These are phyloP conservation scores for Lepisosteus oculatus DNA, from an alignment of 2,113 vertebrate genomes.

Conservation along the genomic window DNA sequence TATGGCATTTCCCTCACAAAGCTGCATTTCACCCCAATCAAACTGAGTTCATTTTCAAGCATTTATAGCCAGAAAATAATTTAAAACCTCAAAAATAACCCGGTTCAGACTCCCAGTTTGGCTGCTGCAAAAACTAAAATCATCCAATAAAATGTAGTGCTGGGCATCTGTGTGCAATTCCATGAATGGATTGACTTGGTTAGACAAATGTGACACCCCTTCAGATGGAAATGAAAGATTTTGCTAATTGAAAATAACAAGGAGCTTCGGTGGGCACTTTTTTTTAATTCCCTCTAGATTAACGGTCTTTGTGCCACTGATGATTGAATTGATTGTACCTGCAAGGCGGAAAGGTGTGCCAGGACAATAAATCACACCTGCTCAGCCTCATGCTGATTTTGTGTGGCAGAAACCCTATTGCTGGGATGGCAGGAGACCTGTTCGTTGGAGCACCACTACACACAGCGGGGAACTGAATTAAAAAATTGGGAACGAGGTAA, in stretches of 20 bases:
- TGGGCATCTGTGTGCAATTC: slow-evolving; percentile 6
- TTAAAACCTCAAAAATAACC: slow-evolving; percentile 6
- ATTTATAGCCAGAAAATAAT: neutral
- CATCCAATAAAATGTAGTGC: neutral
- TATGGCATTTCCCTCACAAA: neutral
- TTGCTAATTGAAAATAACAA: slow-evolving; percentile 7
- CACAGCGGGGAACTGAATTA: too few relatives aligned
- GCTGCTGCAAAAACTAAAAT: neutral
- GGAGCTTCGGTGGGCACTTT: neutral
- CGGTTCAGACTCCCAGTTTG: neutral
- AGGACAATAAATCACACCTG: neutral
- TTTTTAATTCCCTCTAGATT: neutral
- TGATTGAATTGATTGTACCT: neutral
- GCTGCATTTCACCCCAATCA: neutral
- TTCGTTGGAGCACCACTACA: too few relatives aligned
- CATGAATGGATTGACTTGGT: neutral
- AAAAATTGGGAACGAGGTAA: too few relatives aligned
- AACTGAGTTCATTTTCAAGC: neutral
- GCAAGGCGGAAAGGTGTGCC: neutral
- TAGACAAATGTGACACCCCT: neutral
- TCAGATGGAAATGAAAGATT: slow-evolving; percentile 3
- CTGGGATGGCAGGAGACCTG: neutral
- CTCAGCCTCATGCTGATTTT: neutral
- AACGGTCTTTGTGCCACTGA: neutral
- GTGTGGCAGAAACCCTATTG: neutral